A percentile compares a stretch with the other conserved stretches of the same genome.
These are phyloP conservation scores for Eumacrocentrus americanus DNA, from an alignment of 2,888 invertebrate species.

Conservation along the genomic window DNA sequence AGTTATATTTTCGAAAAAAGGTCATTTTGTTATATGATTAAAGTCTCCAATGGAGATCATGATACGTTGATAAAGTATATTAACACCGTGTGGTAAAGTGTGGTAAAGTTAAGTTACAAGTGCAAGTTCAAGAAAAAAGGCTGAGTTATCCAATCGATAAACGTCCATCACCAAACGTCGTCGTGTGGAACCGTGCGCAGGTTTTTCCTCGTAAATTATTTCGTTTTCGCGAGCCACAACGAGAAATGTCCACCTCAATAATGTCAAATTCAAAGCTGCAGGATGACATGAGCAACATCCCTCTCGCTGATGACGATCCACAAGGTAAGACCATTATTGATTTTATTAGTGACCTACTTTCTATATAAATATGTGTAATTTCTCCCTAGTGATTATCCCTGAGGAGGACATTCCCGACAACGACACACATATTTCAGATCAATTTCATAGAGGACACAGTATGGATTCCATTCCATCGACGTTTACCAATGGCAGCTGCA, in stretches of 20 bases:
- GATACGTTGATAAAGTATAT: too few relatives aligned
- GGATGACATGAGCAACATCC: slow-evolving; percentile 81
- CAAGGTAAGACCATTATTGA: slow-evolving; percentile 67
- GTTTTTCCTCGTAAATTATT: slow-evolving; percentile 6
- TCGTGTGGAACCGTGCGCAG: too few relatives aligned
- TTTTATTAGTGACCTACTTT: slow-evolving; percentile 34
- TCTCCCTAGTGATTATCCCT: slow-evolving; percentile 74
- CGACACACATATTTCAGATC: slow-evolving; percentile 65
- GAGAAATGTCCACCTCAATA: slow-evolving; percentile 40
- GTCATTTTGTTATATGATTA: too few relatives aligned
- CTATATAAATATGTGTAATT: not conserved
- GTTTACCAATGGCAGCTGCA: slow-evolving; percentile 86
- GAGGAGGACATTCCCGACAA: slow-evolving; percentile 70
- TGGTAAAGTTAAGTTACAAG: too few relatives aligned
- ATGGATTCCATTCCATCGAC: slow-evolving; percentile 90
- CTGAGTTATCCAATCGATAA: slow-evolving; percentile 25
- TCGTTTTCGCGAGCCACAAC: not conserved
- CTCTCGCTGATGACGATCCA: slow-evolving; percentile 90
- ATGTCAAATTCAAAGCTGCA: slow-evolving; percentile 71
- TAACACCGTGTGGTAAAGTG: too few relatives aligned
- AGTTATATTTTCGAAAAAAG: too few relatives aligned
- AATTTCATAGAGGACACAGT: slow-evolving; percentile 79
- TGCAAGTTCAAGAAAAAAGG: not conserved
- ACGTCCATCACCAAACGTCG: too few relatives aligned
- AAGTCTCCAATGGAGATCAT: too few relatives aligned